A percentile compares a stretch with the other conserved stretches of the same genome.
Evolutionary conservation across 2,888 invertebrate genomes (phyloP).

Genomic region (Ichneumon xanthorius): DNA sequence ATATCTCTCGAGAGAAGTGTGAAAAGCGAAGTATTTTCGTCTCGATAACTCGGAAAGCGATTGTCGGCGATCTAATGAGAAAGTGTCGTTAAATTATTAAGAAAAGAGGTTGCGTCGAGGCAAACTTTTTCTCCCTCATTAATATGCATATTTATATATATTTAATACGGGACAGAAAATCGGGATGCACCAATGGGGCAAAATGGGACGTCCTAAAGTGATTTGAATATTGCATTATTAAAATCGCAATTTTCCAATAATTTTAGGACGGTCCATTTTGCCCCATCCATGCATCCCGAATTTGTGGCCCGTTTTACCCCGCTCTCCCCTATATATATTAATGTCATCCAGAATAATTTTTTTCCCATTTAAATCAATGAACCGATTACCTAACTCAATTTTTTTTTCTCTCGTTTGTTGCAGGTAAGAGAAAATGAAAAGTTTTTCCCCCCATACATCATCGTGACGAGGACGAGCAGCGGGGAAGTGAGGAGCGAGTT

Average conservation of each 20-base stretch:
- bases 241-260: neutral
- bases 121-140: neutral
- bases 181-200: too few relatives aligned
- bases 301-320: too few relatives aligned
- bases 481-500: conserved; percentile 51
- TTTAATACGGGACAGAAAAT: too few relatives aligned
- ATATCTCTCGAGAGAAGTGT: too few relatives aligned
- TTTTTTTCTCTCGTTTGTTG: conserved; percentile 35
- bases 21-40: too few relatives aligned
- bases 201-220: too few relatives aligned
- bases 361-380: too few relatives aligned
- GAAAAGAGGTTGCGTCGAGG: neutral
- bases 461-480: neutral
- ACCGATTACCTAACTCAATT: neutral
- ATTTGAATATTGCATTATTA: neutral
- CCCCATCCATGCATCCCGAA: too few relatives aligned
- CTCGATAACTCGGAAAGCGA: too few relatives aligned
- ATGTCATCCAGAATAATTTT: too few relatives aligned
- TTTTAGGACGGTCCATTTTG: neutral
- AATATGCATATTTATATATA: too few relatives aligned
- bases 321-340: too few relatives aligned
- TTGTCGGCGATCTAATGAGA: neutral
- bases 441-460: neutral
- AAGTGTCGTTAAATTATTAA: neutral
- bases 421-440: conserved; percentile 54